A percentile compares a stretch with the other conserved stretches of the same genome.
phyloP scores from a whole-genome alignment of 2,888 invertebrate species.

The Villa cingulata region DNA sequence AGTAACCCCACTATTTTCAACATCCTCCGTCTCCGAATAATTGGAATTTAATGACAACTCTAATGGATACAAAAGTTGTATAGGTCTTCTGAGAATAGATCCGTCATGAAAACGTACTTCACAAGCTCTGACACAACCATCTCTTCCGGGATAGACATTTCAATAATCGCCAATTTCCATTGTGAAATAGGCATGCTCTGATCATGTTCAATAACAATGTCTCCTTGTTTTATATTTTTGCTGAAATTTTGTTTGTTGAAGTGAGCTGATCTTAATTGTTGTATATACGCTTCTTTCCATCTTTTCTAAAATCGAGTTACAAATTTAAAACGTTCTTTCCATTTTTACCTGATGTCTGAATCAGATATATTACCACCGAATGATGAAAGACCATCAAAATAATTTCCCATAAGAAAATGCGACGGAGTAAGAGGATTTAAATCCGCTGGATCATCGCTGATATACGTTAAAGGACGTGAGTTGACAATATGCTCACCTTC shows the following conservation, averaged over 20 bases:
- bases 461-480: slow-evolving; percentile 8
- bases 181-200: not conserved
- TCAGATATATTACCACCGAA: no score
- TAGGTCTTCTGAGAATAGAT: not conserved
- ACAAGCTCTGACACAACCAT: not conserved
- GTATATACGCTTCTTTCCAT: not conserved
- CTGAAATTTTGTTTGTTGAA: not conserved
- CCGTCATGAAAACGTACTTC: not conserved
- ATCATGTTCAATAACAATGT: not conserved
- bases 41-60: not conserved
- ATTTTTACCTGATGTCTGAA: not conserved
- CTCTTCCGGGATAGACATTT: not conserved
- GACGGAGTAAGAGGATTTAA: not conserved
- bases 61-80: not conserved
- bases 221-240: not conserved
- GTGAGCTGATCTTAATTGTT: not conserved
- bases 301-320: not conserved
- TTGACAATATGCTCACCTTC: no score
- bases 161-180: not conserved
- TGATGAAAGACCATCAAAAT: no score
- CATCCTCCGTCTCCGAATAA: not conserved
- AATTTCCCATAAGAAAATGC: not conserved
- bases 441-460: slow-evolving; percentile 6
- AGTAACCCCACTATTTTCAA: not conserved
- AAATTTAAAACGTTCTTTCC: not conserved